Evolutionary conservation across 1,140 invertebrate genomes (phyloP), one percentile per base, ranked within the genome.

Genomic region (Aradophagus sp.): DNA sequence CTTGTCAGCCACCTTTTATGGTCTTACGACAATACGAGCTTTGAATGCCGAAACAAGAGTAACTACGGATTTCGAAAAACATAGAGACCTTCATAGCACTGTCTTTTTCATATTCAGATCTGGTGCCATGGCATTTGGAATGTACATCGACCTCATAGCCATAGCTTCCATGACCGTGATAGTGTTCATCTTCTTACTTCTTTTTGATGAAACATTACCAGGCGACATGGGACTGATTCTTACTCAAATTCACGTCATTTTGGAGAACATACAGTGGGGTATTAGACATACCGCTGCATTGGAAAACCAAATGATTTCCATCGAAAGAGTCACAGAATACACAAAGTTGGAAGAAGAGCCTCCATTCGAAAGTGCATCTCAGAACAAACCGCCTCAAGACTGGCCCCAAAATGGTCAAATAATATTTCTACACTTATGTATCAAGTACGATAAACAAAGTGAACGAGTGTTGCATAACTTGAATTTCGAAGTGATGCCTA

Each of bases 241-340:
- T 80, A 88, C 88, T 0, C 88, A 89, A 71, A 82, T 87, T 2
- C 86, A 88, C 74, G 79, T 84, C 20, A 67, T 89, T 81, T 81
- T 89, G 38, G 89, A 88, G 73, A 80, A 89, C 87, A 87, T 94
- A 77, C 92, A 93, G 84, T 94, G 91, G 90, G 89, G 89, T 23
- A 89, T 93, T 69, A 80, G 91, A 41, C 91, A 93, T 73, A 88
- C 87, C 58, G 90, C 93, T 0, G 93, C 95, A 80, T 91, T 94
- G 20, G 89, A 93, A 42, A 95, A 93, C 80, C 90, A 91, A 63
- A 89, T 95, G 86, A 93, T 93, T 78, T 90, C 91, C 0, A 93
- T 94, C 0, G 93, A 95, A 83, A 85, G 93, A 75, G 87, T 94
- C 0, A 56, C 94, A 0, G 93, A 95, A 74, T 95, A 95, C 74